Evolutionary conservation across 2,888 invertebrate species (phyloP).

Genomic region (Coecobrya sp.): DNA sequence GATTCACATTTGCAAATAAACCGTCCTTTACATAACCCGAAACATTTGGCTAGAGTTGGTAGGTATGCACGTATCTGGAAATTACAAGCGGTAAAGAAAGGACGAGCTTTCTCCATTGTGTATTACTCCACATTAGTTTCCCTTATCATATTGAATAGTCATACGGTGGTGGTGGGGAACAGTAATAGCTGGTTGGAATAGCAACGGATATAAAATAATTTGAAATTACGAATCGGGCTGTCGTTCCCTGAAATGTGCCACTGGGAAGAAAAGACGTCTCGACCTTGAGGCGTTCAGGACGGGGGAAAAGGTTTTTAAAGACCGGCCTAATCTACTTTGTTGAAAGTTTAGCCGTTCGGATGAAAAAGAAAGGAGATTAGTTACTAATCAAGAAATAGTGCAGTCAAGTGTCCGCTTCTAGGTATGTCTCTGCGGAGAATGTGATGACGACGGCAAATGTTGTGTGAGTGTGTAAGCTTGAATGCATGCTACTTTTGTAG

Average conservation of each 20-base stretch:
- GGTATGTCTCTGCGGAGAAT: conserved; percentile 23
- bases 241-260: not conserved
- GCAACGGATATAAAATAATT: conserved; percentile 53
- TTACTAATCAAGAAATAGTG: conserved; percentile 83
- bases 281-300: conserved; percentile 67
- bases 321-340: conserved; percentile 80
- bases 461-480: not conserved
- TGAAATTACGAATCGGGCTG: conserved; percentile 52
- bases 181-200: not conserved
- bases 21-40: too few relatives aligned
- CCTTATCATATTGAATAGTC: too few relatives aligned
- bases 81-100: too few relatives aligned
- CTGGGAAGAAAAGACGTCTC: not conserved
- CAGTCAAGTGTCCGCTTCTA: conserved; percentile 73
- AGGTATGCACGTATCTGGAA: too few relatives aligned
- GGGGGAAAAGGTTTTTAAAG: conserved; percentile 62
- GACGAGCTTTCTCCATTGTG: too few relatives aligned
- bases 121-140: too few relatives aligned
- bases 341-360: conserved; percentile 78
- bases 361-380: conserved; percentile 82
- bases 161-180: too few relatives aligned
- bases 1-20: too few relatives aligned
- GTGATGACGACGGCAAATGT: not conserved
- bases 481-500: not conserved
- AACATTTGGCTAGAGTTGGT: too few relatives aligned